phyloP scores from a whole-genome alignment of 2,797 vertebrate species.

The Coreius guichenoti region DNA sequence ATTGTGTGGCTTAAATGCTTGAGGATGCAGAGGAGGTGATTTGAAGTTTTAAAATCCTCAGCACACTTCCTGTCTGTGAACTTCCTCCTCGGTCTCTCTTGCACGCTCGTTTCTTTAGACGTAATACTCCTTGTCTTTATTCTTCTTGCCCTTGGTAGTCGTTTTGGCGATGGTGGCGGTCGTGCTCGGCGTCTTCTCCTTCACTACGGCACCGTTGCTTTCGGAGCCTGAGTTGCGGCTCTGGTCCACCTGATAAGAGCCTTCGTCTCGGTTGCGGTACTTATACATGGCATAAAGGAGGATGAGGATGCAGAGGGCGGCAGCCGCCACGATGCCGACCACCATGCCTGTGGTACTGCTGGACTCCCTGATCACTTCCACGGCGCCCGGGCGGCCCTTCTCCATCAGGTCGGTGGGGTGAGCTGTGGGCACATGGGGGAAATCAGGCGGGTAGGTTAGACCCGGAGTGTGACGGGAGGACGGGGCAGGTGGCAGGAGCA shows the following conservation, averaged over 20 bases:
- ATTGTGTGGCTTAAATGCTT: constrained; percentile 52
- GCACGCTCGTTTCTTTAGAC: constrained; percentile 77
- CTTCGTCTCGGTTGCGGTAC: constrained; percentile 88
- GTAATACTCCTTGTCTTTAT: constrained; percentile 98
- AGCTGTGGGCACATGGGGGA: constrained; percentile 95
- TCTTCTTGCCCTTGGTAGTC: constrained; percentile 91
- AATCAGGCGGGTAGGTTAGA: constrained; percentile 90
- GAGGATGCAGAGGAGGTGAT: constrained; percentile 57
- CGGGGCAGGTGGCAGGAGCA: constrained; percentile 82
- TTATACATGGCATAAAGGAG: constrained; percentile 92
- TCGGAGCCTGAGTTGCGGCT: constrained; percentile 84
- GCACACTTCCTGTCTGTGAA: constrained; percentile 46
- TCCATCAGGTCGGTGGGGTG: constrained; percentile 88
- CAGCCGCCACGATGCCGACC: constrained; percentile 87
- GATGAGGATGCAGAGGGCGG: constrained; percentile 90
- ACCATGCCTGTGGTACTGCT: constrained; percentile 90
- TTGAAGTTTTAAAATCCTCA: constrained; percentile 53
- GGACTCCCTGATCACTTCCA: constrained; percentile 86
- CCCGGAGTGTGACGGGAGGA: constrained; percentile 84
- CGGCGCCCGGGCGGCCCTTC: constrained; percentile 85
- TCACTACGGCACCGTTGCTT: constrained; percentile 89
- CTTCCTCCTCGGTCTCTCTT: constrained; percentile 50
- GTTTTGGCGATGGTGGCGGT: constrained; percentile 83
- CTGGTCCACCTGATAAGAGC: constrained; percentile 87
- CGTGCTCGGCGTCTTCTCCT: constrained; percentile 85